Percentiles rank a stretch among this genome's conserved stretches.
Conservation (phyloP, 2,888 invertebrate species). For the Coleophora flavipennella region DNA sequence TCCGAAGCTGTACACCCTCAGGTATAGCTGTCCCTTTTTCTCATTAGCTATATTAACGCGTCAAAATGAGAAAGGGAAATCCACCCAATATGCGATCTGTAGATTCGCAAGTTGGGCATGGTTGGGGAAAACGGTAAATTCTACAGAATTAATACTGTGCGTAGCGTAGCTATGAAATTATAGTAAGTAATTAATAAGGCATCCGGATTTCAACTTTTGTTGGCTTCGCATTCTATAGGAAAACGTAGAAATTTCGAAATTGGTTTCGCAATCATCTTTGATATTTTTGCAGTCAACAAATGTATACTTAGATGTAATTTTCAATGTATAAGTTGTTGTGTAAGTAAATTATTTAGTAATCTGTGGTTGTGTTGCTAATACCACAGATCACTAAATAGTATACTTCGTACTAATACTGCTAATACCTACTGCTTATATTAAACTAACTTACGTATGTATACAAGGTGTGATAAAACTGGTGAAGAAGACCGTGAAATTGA, state of each 20-base stretch:
- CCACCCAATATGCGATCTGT: slow-evolving; percentile 6
- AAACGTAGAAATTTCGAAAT: not conserved
- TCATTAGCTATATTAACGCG: not conserved
- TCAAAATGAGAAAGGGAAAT: not conserved
- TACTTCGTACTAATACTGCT: too few relatives aligned
- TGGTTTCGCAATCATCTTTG: slow-evolving; percentile 2
- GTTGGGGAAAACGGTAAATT: slow-evolving; percentile 5
- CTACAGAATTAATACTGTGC: slow-evolving; percentile 17
- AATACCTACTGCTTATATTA: too few relatives aligned
- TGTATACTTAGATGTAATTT: too few relatives aligned
- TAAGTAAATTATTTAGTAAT: too few relatives aligned
- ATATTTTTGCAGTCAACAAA: not conserved
- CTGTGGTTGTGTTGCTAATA: too few relatives aligned
- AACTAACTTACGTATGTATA: too few relatives aligned
- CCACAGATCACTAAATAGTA: too few relatives aligned
- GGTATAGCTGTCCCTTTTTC: slow-evolving; percentile 44
- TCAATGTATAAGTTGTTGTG: too few relatives aligned
- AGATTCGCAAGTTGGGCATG: slow-evolving; percentile 16
- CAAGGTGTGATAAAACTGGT: too few relatives aligned
- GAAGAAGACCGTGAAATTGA: too few relatives aligned
- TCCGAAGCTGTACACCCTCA: slow-evolving; percentile 67
- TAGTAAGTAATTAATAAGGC: slow-evolving; percentile 44
- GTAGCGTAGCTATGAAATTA: slow-evolving; percentile 15
- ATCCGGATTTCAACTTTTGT: slow-evolving; percentile 20
- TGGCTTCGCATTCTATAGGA: slow-evolving; percentile 21